Percentiles rank a stretch among this genome's conserved stretches.
Conservation (phyloP, 2,113 vertebrate genomes). For the Mustelus asterias region DNA sequence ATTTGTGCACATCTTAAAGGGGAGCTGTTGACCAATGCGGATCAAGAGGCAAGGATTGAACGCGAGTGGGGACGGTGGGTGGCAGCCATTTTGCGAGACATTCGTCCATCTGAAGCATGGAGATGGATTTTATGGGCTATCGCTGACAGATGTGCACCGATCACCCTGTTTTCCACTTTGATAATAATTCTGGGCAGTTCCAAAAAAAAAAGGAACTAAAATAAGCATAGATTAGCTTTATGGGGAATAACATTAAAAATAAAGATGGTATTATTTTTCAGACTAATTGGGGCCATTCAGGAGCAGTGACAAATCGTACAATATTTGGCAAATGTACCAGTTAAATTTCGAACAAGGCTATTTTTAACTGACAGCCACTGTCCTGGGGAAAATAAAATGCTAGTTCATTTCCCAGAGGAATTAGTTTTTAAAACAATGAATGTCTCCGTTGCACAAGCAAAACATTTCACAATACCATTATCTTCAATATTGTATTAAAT, state of each 20-base stretch:
- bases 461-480: neutral
- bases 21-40: neutral
- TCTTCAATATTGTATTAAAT: neutral
- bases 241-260: neutral
- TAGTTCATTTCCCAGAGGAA: neutral
- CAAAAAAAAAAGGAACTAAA: neutral
- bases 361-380: neutral
- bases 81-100: neutral
- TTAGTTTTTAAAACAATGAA: neutral
- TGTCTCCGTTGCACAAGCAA: neutral
- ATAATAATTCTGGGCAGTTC: neutral
- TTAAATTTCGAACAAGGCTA: neutral
- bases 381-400: neutral
- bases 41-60: neutral
- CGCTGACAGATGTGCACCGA: neutral
- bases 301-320: neutral
- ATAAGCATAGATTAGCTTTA: neutral
- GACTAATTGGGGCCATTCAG: neutral
- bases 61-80: neutral
- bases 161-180: neutral
- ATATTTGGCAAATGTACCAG: neutral
- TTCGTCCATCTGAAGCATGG: neutral
- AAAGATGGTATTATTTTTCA: neutral
- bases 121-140: neutral
- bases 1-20: neutral